Evolutionary conservation across 1,140 invertebrate species (phyloP).

Genomic region (Popillia japonica): DNA sequence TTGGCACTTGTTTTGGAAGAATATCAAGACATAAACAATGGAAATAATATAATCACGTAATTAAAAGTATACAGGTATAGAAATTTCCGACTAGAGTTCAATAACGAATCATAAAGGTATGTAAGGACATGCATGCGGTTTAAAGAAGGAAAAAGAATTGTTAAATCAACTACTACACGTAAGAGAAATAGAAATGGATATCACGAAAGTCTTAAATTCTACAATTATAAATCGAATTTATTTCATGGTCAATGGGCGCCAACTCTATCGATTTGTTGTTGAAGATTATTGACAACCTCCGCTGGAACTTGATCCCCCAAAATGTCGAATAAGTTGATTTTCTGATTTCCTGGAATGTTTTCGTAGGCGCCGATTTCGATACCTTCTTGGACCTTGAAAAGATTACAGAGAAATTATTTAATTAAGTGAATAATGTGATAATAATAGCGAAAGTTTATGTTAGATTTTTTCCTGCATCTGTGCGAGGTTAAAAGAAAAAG

Average conservation of each 20-base stretch:
- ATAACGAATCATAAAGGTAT: not conserved
- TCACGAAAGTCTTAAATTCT: conserved; percentile 33
- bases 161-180: not conserved
- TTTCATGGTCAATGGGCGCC: conserved; percentile 66
- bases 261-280: conserved; percentile 81
- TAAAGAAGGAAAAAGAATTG: not conserved
- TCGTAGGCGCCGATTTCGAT: conserved; percentile 84
- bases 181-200: conserved; percentile 20
- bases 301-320: conserved; percentile 82
- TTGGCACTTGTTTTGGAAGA: conserved; percentile 54
- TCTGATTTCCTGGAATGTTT: conserved; percentile 82
- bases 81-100: not conserved
- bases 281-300: conserved; percentile 87
- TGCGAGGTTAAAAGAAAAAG: no score
- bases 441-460: not conserved
- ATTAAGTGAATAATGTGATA: no score
- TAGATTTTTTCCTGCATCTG: no score
- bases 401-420: no score
- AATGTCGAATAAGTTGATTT: conserved; percentile 81
- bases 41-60: conserved; percentile 13
- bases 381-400: conserved; percentile 77
- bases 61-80: not conserved
- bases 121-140: not conserved
- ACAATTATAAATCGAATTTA: conserved; percentile 18
- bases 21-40: conserved; percentile 47